Evolutionary conservation across 2,888 invertebrate genomes (phyloP), one percentile per base, ranked within the genome.

Genomic region (Luffia ferchaultella): DNA sequence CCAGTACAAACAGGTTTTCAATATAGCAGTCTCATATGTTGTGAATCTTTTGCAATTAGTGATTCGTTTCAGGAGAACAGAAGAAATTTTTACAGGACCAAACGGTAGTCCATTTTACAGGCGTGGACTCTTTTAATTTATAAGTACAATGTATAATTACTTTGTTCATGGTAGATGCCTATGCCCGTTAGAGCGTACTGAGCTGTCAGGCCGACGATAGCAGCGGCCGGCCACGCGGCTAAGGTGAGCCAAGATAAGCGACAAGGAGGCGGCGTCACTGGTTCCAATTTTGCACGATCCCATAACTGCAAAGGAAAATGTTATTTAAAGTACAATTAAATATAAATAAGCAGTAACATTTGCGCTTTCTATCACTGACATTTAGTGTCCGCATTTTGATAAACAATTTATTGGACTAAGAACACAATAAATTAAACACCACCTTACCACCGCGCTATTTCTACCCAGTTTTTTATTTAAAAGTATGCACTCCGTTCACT

Each of bases 241-340:
- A 93, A 76, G 42, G 92, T 85, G 57, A 91, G 73, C 92, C 92
- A 93, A 48, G 91, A 90, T 65, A 88, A 86, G 76, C 90, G 89
- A 68, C 92, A 92, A 1, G 90, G 88, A 1, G 86, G 86, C 1
- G 85, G 68, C 48, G 75, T 75, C 0, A 70, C 82, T 1, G 87
- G 86, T 62, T 85, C 84, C 52, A 87, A 60, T 59, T 87, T 87
- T 30, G 90, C 87, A 16, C 90, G 80, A 56, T 89, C 89, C 89
- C 90, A 89, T 40, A 90, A 18, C 83, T 83, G 53, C 12, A 30
- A 42, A 20, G 42, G 7, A 49, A 48, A 18, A 18, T 30, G 12
- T 30, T 30, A 30, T 12, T 30, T 3, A 30, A 30, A 30, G 12
- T 12, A 7, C 30, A 3, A 30, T 30, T 7, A 30, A 30, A 30